Base-by-base conservation (phyloP, 2,888 invertebrate species). In the Drosophila siamana region DNA sequence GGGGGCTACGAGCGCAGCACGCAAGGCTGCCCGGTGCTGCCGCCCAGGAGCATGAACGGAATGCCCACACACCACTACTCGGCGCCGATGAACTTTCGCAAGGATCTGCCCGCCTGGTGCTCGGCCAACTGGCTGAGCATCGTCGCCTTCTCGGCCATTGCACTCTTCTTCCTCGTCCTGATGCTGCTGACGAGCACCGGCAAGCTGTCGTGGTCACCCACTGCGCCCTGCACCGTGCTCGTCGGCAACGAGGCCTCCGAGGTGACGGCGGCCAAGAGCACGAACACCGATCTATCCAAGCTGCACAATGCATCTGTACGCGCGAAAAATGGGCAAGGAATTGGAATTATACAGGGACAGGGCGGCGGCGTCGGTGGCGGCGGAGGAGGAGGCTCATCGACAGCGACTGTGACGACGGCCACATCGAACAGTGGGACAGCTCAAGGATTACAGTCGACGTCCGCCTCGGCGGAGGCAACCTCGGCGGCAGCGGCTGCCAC, bases 101-200 rank as follows among this genome's bases (percentile, higher is more conserved):
- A 97, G 94, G 96, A 96, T 86, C 93, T 97, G 88, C 95, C 96
- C 63, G 96, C 96, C 84, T 94, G 95, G 89, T 98, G 98, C 93
- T 96, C 97, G 74, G 98, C 98, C 97, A 96, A 96, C 92, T 97
- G 98, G 93, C 95, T 97, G 82, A 97, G 98, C 75, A 96, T 98
- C 91, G 95, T 96, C 81, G 96, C 97, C 91, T 96, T 97, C 91
- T 94, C 97, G 92, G 94, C 97, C 86, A 95, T 96, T 86, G 95
- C 97, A 86, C 94, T 97, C 89, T 94, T 98, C 85, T 94, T 96
- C 90, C 96, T 97, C 79, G 95, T 96, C 79, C 94, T 97, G 81
- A 95, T 96, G 82, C 97, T 97, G 93, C 95, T 98, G 93, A 96
- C 96, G 93, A 96, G 95, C 77, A 96, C 96, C 88, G 96, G 96